A percentile compares a stretch with the other conserved stretches of the same genome.
These are phyloP conservation scores for Sebastes baramenuke DNA, from an alignment of 2,797 vertebrate genomes.

Conservation along the genomic window DNA sequence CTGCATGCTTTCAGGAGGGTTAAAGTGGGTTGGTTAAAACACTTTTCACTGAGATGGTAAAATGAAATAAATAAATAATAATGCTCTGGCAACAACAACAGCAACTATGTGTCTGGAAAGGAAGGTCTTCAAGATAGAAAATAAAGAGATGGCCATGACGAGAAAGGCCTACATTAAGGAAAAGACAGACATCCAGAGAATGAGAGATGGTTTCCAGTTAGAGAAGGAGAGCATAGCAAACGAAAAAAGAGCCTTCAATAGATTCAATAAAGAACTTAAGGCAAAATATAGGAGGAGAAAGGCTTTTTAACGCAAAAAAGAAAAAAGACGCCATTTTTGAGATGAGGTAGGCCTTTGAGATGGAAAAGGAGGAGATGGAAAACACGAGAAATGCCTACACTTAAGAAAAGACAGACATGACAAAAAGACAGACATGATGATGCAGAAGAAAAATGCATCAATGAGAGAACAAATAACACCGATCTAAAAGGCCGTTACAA, in stretches of 20 bases:
- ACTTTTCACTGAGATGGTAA: no score
- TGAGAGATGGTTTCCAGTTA: no score
- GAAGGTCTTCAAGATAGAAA: no score
- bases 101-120: no score
- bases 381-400: background rate
- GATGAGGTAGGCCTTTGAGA: background rate
- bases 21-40: background rate
- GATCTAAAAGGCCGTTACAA: background rate
- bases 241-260: background rate
- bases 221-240: background rate
- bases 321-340: background rate
- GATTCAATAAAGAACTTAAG: background rate
- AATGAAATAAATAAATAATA: no score
- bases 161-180: no score
- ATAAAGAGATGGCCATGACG: no score
- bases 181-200: no score
- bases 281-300: background rate
- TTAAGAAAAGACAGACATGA: background rate
- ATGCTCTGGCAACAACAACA: no score
- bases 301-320: background rate
- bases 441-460: background rate
- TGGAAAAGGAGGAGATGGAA: background rate
- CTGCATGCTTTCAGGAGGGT: background rate
- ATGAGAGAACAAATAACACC: background rate
- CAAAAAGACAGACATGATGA: background rate